phyloP scores from a whole-genome alignment of 2,888 invertebrate genomes.

The Yponomeuta evonymella region DNA sequence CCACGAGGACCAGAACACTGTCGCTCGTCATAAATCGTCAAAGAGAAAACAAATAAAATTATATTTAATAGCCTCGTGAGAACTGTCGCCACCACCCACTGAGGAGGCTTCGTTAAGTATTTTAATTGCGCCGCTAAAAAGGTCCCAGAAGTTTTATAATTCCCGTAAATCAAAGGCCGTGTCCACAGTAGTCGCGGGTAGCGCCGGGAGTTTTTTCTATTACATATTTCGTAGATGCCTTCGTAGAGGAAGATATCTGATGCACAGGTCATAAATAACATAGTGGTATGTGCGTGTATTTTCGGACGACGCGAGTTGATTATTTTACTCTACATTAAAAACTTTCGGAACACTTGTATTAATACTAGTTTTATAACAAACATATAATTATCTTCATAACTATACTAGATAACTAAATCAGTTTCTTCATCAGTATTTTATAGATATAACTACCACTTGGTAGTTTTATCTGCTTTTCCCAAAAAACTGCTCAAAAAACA shows the following conservation, averaged over 20 bases:
- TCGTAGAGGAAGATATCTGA: conserved; percentile 26
- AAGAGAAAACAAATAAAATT: conserved; percentile 65
- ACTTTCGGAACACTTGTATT: too few species aligned
- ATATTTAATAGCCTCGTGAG: conserved; percentile 74
- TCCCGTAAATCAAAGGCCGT: conserved; percentile 63
- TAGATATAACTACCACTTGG: too few species aligned
- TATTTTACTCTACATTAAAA: neutral
- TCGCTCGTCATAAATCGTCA: conserved; percentile 41
- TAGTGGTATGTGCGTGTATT: conserved; percentile 16
- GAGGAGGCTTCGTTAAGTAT: conserved; percentile 66
- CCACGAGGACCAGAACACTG: conserved; percentile 37
- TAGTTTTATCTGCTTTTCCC: too few species aligned
- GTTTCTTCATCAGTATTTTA: too few species aligned
- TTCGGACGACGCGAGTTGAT: neutral
- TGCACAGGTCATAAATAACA: conserved; percentile 28
- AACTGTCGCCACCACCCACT: conserved; percentile 75
- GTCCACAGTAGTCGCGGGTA: conserved; percentile 57
- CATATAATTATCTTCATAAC: too few species aligned
- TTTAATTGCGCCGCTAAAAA: conserved; percentile 73
- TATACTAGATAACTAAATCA: too few species aligned
- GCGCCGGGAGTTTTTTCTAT: conserved; percentile 26
- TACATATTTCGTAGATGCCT: conserved; percentile 21
- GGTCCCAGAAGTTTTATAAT: conserved; percentile 59
- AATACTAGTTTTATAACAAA: too few species aligned
- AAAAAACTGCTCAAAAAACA: conserved; percentile 9